phyloP scores from a whole-genome alignment of 2,797 vertebrate species.

The Rallus crepitans region DNA sequence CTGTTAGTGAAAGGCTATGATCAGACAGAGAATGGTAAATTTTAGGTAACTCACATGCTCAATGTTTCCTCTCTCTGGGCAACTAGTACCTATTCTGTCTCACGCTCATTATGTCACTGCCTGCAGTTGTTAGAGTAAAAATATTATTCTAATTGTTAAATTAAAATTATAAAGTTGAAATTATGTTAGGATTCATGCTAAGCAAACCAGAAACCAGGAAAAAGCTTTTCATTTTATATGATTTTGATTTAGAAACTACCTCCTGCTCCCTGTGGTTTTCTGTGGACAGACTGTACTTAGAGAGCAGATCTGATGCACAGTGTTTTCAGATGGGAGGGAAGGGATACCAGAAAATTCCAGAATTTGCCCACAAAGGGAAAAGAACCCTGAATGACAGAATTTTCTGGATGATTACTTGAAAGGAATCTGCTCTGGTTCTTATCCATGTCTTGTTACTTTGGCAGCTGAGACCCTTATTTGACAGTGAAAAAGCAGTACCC shows the following conservation, averaged over 20 bases:
- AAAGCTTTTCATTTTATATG: background rate
- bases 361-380: background rate
- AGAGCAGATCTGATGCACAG: background rate
- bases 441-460: background rate
- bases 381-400: background rate
- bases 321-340: background rate
- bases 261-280: fast-evolving
- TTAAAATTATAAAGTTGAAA: background rate
- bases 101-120: background rate
- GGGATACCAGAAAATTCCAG: background rate
- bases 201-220: background rate
- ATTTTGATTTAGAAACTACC: background rate
- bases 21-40: background rate
- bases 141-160: background rate
- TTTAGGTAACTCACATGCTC: background rate
- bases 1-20: background rate
- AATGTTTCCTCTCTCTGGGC: background rate
- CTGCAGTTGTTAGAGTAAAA: background rate
- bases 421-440: background rate
- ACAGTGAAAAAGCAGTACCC: background rate
- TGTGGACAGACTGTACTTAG: background rate
- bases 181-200: background rate
- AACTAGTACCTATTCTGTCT: background rate
- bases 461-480: background rate
- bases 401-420: background rate